Evolutionary conservation across 2,888 invertebrate genomes (phyloP).

Genomic region (Conops quadrifasciatus): DNA sequence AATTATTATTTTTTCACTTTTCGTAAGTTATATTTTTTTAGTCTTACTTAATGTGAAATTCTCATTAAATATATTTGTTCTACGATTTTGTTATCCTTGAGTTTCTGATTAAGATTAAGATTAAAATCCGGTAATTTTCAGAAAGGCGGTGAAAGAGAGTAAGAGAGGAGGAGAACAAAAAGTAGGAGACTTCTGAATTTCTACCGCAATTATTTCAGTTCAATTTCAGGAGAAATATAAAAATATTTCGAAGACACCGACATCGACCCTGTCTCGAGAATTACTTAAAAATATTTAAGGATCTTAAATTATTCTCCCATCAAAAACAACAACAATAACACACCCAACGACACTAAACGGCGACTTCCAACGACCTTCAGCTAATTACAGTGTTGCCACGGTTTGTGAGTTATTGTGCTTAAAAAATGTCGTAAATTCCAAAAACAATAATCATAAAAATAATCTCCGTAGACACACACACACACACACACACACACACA

Average conservation of each 20-base stretch:
- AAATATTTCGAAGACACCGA: too few species aligned
- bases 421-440: constrained; percentile 3
- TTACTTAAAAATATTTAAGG: neutral
- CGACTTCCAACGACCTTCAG: constrained; percentile 21
- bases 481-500: neutral
- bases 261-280: too few species aligned
- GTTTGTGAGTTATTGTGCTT: neutral
- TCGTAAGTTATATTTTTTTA: neutral
- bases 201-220: neutral
- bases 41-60: neutral
- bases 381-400: constrained; percentile 23
- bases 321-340: neutral
- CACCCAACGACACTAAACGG: neutral
- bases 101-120: neutral
- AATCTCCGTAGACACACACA: neutral
- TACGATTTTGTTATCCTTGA: neutral
- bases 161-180: neutral
- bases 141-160: neutral
- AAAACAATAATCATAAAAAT: neutral
- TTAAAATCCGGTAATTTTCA: neutral
- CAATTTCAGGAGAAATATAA: neutral
- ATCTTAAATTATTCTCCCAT: neutral
- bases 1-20: neutral
- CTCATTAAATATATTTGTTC: neutral
- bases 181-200: neutral